Base-by-base conservation (phyloP, 2,797 vertebrate genomes). In the Leptoclinus maculatus region DNA sequence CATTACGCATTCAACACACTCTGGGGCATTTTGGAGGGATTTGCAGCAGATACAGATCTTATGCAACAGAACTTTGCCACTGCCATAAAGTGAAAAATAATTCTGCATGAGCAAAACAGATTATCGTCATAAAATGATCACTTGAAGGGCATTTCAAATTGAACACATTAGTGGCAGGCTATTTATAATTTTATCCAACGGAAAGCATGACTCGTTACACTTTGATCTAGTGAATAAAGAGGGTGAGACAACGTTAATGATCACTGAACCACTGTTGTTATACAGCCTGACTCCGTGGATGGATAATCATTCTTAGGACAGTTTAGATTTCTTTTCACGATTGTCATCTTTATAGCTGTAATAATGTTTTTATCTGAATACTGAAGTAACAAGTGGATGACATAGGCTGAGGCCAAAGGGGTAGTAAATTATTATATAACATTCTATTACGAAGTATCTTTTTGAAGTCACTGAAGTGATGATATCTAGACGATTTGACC, bases 1-100 rank as follows among this genome's bases (percentile, higher is more conserved):
- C 83, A 76, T 87, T 85, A 87, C 27, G n/a, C 69, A 71, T 86
- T 68, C 73, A 83, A 76, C 70, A 67, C 66, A 54, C 83, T 86
- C 56, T 13, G 51, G 78, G 84, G 59, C 59, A 47, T 85, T 82
- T 76, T 73, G 54, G 69, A 83, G 39, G 54, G 70, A 80, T 73
- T 76, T 58, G 58, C 68, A 66, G 49, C 43, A 62, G 74, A 80
- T 81, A 27, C 47, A 8, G 47, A 59, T 76, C 54, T 89, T 86
- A 84, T 36, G 27, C 73, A 87, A 90, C 12, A 66, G 5, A 71
- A 71, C 43, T 75, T 29, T 65, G 56, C 62, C 17, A 2, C 12
- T 4, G 51, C 36, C 14, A 27, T 49, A n/a, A 63, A 71, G 69
- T 67, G 16, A 68, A 77, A 74, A 39, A 76, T 70, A n/a, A 83